These are phyloP conservation scores for Stenopsyche tienmushanensis DNA, from an alignment of 1,140 invertebrate species.

Conservation along the genomic window DNA sequence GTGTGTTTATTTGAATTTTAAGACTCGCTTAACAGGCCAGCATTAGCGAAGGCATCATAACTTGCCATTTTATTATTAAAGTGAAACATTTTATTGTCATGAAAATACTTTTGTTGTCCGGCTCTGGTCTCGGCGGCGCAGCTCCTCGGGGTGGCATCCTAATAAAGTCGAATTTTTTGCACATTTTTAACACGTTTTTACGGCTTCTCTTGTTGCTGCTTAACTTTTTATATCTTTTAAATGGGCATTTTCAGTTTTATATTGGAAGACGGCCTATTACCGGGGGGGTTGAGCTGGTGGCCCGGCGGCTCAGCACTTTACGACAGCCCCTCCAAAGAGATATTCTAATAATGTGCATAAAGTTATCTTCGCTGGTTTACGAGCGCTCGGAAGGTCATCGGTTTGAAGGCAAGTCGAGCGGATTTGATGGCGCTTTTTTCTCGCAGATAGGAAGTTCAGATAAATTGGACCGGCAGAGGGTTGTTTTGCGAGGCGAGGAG, in stretches of 20 bases:
- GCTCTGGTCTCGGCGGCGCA: background rate
- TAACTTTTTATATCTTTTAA: conserved; percentile 41
- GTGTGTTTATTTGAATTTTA: conserved; percentile 3
- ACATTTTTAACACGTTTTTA: conserved; percentile 41
- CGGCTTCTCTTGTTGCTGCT: conserved; percentile 37
- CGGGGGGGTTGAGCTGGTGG: conserved; percentile 4
- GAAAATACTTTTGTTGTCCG: conserved; percentile 27
- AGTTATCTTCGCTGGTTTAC: conserved; percentile 40
- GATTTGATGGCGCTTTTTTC: conserved; percentile 39
- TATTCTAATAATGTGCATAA: conserved; percentile 43
- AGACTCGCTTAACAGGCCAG: background rate
- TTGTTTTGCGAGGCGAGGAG: background rate
- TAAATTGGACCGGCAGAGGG: conserved; percentile 10
- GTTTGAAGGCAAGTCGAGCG: conserved; percentile 39
- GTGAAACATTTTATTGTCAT: background rate
- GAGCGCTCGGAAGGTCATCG: conserved; percentile 35
- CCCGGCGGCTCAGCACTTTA: conserved; percentile 23
- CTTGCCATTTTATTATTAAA: conserved; percentile 4
- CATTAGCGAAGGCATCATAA: conserved; percentile 35
- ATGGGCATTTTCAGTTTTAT: conserved; percentile 40
- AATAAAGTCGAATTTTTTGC: conserved; percentile 40
- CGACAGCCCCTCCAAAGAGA: conserved; percentile 31
- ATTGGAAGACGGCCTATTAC: conserved; percentile 37
- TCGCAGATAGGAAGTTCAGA: conserved; percentile 23
- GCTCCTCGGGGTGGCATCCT: conserved; percentile 19